Evolutionary conservation across 2,888 invertebrate species (phyloP), one percentile per base, ranked within the genome.

Genomic region (Drosophila gaucha): DNA sequence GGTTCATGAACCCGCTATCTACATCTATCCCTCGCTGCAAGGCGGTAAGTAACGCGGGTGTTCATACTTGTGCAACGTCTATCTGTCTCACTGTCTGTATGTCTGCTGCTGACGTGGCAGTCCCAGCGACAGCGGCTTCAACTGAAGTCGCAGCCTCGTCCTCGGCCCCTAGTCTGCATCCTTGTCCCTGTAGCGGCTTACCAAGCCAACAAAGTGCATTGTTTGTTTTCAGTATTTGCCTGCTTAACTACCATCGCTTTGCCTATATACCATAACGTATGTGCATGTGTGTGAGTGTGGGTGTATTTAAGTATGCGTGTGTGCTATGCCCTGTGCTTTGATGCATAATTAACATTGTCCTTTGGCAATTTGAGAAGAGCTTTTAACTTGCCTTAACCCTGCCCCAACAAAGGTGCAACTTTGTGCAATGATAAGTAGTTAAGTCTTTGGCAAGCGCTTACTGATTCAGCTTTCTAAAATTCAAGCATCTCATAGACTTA

Each of bases 1-100:
- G 95, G 93, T 95, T 78, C 95, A 95, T 92, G 95, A 95, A 90
- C 95, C 95, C 63, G 93, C 94, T 73, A 94, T 95, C 91, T 94
- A 94, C 92, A 95, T 95, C 84, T 95, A 95, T 90, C 95, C 95
- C 75, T 95, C 95, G 65, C 92, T 95, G 62, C 95, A 95, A 93
- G 95, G 95, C 93, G 95, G 95, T 95, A 92, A 93, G 93, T 92
- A 68, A 60, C 41, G 30, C 18, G 36, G 31, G 26, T 55, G 47
- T 44, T 63, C 65, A 52, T 52, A 55, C 68, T 63, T 74, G 41
- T 41, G 67, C 64, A 62, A 63, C 64, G 57, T 70, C 51, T 68
- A 65, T 71, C 74, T 74, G 64, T 69, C 62, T 76, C 50, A 38
- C 12, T 62, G 54, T 51, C 60, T 69, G 51, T 47, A 39, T 73